phyloP scores from a whole-genome alignment of 2,113 vertebrate species.

The Ramphastos sulfuratus region DNA sequence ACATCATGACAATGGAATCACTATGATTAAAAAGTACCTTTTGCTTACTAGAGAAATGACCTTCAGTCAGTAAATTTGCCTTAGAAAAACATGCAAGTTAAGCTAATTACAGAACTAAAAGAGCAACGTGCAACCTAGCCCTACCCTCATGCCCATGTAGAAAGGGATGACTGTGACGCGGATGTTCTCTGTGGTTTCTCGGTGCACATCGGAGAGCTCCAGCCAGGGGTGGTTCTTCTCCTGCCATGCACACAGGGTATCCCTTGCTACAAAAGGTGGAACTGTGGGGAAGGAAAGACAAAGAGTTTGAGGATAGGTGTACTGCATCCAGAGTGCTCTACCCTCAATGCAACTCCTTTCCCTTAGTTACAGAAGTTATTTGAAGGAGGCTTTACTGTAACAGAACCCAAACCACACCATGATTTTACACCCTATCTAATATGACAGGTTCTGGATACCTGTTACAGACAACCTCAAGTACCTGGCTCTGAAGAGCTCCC shows the following conservation, averaged over 20 bases:
- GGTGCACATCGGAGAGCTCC: constrained; percentile 95
- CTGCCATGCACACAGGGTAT: constrained; percentile 95
- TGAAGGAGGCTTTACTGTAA: neutral
- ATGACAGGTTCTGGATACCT: neutral
- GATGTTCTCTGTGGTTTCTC: constrained; percentile 96
- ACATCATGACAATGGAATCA: accelerated
- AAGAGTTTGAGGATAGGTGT: neutral
- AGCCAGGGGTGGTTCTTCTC: constrained; percentile 99
- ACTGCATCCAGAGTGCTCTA: neutral
- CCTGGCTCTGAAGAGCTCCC: neutral
- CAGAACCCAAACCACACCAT: neutral
- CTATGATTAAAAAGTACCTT: neutral
- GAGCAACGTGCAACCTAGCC: neutral
- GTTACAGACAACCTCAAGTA: neutral
- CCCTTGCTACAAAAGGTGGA: constrained; percentile 90
- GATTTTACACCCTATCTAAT: neutral
- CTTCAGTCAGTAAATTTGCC: neutral
- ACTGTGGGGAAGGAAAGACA: constrained; percentile 54
- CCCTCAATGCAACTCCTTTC: neutral
- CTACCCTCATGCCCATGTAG: constrained; percentile 98
- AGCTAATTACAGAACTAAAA: neutral
- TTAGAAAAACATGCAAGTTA: neutral
- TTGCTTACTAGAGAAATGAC: too few species aligned
- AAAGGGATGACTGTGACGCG: constrained; percentile 97
- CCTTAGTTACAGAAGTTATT: neutral